phyloP scores from a whole-genome alignment of 2,113 vertebrate species.

The Zosterops hypoxanthus region DNA sequence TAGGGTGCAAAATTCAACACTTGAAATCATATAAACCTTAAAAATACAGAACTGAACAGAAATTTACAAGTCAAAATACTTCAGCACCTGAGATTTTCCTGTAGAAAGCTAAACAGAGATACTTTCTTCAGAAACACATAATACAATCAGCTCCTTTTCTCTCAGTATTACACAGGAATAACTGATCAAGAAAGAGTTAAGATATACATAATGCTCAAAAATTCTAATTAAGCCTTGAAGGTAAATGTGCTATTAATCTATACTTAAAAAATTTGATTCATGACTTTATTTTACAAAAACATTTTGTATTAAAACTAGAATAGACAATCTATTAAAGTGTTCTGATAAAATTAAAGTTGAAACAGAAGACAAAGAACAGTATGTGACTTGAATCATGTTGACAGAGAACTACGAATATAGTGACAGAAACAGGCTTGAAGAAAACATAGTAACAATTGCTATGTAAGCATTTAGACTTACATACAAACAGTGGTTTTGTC shows the following conservation, averaged over 20 bases:
- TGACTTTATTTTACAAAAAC: background rate
- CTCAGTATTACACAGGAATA: background rate
- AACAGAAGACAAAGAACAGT: background rate
- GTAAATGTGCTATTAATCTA: background rate
- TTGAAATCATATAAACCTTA: background rate
- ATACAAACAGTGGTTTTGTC: background rate
- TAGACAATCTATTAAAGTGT: background rate
- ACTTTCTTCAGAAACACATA: slow-evolving; percentile 34
- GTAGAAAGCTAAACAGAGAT: background rate
- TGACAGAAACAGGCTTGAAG: background rate
- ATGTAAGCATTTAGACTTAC: background rate
- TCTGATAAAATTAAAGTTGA: background rate
- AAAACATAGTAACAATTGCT: background rate
- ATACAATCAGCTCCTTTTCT: slow-evolving; percentile 22
- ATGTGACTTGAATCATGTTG: background rate
- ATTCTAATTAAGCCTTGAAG: background rate
- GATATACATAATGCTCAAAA: background rate
- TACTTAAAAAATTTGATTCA: background rate
- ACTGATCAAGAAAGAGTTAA: background rate
- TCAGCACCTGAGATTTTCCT: slow-evolving; percentile 62
- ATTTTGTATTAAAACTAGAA: background rate
- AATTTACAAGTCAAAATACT: slow-evolving; percentile 32
- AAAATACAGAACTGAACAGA: slow-evolving; percentile 22
- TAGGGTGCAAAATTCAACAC: slow-evolving; percentile 20
- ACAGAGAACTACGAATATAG: background rate